Percentiles rank a stretch among this genome's conserved stretches.
These are phyloP conservation scores for Archips crataeganus DNA, from an alignment of 2,888 invertebrate genomes.

Conservation along the genomic window DNA sequence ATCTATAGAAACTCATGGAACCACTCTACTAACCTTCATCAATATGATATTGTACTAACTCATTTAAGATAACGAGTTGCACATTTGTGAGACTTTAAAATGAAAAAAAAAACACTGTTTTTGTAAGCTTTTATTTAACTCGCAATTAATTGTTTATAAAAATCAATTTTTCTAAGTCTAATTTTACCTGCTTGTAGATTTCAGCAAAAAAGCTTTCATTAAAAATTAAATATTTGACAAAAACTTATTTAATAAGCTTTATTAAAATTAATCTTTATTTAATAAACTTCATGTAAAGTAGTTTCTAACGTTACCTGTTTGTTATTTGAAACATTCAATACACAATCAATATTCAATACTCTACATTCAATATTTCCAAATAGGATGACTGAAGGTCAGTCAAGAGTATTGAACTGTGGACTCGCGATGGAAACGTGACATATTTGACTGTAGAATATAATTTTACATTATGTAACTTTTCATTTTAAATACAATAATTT, in stretches of 20 bases:
- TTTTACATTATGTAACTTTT: background rate
- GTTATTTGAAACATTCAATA: no score
- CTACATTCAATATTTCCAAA: background rate
- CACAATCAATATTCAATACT: no score
- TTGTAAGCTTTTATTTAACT: no score
- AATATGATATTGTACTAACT: slow-evolving; percentile 4
- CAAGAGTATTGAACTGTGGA: background rate
- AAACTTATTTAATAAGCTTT: background rate
- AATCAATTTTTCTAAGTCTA: no score
- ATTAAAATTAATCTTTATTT: no score
- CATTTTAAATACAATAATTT: no score
- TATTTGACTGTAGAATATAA: background rate
- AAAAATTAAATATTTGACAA: no score
- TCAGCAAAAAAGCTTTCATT: no score
- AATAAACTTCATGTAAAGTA: no score
- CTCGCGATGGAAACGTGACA: background rate
- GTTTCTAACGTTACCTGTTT: background rate
- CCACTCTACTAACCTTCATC: slow-evolving; percentile 5
- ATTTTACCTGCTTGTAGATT: no score
- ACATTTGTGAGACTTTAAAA: background rate
- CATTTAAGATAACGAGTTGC: background rate
- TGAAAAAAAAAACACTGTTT: no score
- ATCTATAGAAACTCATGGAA: background rate
- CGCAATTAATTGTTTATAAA: no score
- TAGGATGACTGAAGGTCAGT: slow-evolving; percentile 1